Evolutionary conservation across 2,113 vertebrate genomes (phyloP), one percentile per base, ranked within the genome.

Genomic region (Hippoglossus stenolepis): DNA sequence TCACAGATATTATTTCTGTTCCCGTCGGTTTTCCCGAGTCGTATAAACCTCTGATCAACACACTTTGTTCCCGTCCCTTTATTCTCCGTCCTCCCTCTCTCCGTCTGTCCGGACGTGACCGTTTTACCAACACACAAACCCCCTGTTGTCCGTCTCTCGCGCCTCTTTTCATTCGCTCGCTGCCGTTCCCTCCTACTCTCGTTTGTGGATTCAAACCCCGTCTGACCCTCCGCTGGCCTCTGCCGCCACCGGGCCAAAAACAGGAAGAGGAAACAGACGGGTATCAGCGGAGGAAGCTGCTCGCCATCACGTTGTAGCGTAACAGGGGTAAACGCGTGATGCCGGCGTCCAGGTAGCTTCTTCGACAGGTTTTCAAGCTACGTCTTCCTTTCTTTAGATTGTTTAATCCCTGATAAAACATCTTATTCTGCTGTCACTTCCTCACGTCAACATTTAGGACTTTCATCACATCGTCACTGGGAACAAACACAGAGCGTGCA

Each of bases 261-360:
- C 89, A 91, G 91, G 91, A 93, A 93, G 77, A 90, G 92, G 91
- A 93, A 93, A 87, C 89, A 89, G 88, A 77, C 77, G 69, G 89
- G 79, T 78, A 90, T 90, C 87, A 76, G 77, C 9, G 68, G 72
- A 87, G 91, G 90, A 90, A 91, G 86, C 75, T 15, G 4, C 65
- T 54, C 18, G 63, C 78, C 82, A 43, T 28, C 31, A 2, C 20
- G 77, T 26, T 75, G 49, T 2, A 63, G 62, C 8, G 13, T 5
- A 51, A 60, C 62, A 7, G n/a, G 6, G 20, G 45, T 14, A 17
- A 17, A 17, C 14, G 1, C 5, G 45, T 20, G 15, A 51, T 51
- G 49, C 6, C 31, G 6, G 31, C 31, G 31, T 13, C 6, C 49
- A 47, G 45, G 45, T 47, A 14, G 12, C 35, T 38, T 38, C 35